Evolutionary conservation across 1,140 invertebrate species (phyloP).

Genomic region (Solenopsis invicta): DNA sequence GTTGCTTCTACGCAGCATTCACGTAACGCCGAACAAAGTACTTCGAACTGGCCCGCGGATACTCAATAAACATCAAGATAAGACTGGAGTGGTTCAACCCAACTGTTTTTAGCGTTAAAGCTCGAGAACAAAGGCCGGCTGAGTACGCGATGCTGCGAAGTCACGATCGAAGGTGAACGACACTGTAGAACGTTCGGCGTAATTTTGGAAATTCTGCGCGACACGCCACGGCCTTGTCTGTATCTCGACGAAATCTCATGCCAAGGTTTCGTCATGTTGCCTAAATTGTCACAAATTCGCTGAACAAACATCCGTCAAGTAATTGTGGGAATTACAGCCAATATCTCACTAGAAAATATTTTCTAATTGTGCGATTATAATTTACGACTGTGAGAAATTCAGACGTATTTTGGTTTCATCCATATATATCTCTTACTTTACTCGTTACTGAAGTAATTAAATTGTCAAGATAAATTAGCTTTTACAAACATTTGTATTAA

Average conservation of each 20-base stretch:
- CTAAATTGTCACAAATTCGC: not conserved
- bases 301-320: slow-evolving; percentile 10
- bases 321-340: not conserved
- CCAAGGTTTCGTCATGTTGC: slow-evolving; percentile 49
- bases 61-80: slow-evolving; percentile 71
- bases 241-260: slow-evolving; percentile 9
- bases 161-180: slow-evolving; percentile 74
- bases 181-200: slow-evolving; percentile 51
- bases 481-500: not conserved
- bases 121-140: slow-evolving; percentile 46
- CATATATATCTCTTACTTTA: not conserved
- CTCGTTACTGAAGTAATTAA: not conserved
- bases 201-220: slow-evolving; percentile 75
- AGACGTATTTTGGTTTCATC: not conserved
- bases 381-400: not conserved
- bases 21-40: slow-evolving; percentile 41
- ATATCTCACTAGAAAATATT: not conserved
- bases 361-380: not conserved
- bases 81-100: slow-evolving; percentile 55
- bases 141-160: slow-evolving; percentile 28
- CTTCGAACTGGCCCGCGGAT: slow-evolving; percentile 48
- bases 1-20: slow-evolving; percentile 3
- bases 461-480: not conserved
- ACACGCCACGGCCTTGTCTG: slow-evolving; percentile 55
- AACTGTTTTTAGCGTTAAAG: slow-evolving; percentile 65